Conservation (phyloP, 1,140 invertebrate genomes). For the silkworm (Bombyx mori) region DNA sequence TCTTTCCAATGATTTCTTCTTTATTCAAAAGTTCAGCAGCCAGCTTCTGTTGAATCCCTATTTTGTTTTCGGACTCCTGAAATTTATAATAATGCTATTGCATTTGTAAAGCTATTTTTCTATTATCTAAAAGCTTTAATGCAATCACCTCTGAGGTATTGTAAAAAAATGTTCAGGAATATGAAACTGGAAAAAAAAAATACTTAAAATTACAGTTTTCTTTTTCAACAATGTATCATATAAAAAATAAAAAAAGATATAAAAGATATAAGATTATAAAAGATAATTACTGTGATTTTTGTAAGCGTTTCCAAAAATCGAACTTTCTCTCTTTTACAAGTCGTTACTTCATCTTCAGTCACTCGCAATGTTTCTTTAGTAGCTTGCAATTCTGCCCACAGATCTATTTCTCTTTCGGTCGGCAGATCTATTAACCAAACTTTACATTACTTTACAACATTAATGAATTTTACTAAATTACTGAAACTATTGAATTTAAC, state of each 20-base stretch:
- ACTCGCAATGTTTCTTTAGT: slow-evolving; percentile 52
- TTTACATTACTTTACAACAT: too few species aligned
- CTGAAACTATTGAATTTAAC: too few species aligned
- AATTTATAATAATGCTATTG: slow-evolving; percentile 6
- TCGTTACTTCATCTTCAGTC: slow-evolving; percentile 53
- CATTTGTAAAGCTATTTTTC: not conserved
- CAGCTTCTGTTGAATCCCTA: slow-evolving; percentile 57
- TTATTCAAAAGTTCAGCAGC: slow-evolving; percentile 51
- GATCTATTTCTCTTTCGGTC: slow-evolving; percentile 56
- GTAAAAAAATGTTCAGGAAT: slow-evolving; percentile 39
- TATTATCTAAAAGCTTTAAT: slow-evolving; percentile 3
- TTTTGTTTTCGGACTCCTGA: slow-evolving; percentile 55
- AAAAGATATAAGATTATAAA: slow-evolving; percentile 43
- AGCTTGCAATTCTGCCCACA: slow-evolving; percentile 56
- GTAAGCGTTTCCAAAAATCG: slow-evolving; percentile 56
- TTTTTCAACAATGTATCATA: too few species aligned
- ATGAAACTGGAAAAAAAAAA: slow-evolving; percentile 40
- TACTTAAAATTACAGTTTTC: slow-evolving; percentile 5
- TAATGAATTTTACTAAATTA: too few species aligned
- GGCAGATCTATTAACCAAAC: slow-evolving; percentile 38
- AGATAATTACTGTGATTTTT: slow-evolving; percentile 52
- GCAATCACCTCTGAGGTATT: slow-evolving; percentile 22
- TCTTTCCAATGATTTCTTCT: slow-evolving; percentile 56
- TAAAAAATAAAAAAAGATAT: slow-evolving; percentile 37
- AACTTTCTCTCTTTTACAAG: slow-evolving; percentile 55